Evolutionary conservation across 2,113 vertebrate genomes (phyloP).

Genomic region (Sigmodon hispidus): DNA sequence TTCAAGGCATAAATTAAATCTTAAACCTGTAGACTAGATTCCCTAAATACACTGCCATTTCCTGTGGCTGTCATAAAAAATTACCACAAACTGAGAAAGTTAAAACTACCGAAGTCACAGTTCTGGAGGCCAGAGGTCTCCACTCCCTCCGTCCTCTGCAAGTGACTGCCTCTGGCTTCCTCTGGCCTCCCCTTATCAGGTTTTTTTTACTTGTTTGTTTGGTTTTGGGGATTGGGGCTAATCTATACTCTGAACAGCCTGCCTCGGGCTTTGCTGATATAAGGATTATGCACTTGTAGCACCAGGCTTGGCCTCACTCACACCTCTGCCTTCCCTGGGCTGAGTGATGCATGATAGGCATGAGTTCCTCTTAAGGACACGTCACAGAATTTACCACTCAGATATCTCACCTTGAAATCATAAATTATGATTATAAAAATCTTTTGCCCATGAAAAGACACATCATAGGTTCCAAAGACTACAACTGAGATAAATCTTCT

Average conservation of each 20-base stretch:
- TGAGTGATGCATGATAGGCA: background rate
- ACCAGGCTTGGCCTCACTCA: too few species aligned
- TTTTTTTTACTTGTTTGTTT: background rate
- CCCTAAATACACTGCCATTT: background rate
- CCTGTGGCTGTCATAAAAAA: background rate
- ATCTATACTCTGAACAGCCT: background rate
- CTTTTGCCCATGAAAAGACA: background rate
- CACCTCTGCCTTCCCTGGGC: background rate
- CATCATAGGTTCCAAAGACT: background rate
- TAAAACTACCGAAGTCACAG: constrained; percentile 2
- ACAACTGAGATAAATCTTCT: background rate
- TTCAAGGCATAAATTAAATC: background rate
- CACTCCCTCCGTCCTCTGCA: too few species aligned
- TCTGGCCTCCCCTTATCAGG: background rate
- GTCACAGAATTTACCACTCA: background rate
- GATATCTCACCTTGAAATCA: background rate
- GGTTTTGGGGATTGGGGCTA: background rate
- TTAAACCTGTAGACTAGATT: background rate
- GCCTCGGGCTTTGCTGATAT: background rate
- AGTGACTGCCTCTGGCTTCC: background rate
- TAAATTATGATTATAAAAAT: background rate
- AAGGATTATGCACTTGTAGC: background rate
- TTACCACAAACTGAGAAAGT: background rate
- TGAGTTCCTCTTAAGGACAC: background rate
- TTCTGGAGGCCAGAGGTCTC: background rate